Evolutionary conservation across 2,888 invertebrate genomes (phyloP).

Genomic region (Clitarchus hookeri): DNA sequence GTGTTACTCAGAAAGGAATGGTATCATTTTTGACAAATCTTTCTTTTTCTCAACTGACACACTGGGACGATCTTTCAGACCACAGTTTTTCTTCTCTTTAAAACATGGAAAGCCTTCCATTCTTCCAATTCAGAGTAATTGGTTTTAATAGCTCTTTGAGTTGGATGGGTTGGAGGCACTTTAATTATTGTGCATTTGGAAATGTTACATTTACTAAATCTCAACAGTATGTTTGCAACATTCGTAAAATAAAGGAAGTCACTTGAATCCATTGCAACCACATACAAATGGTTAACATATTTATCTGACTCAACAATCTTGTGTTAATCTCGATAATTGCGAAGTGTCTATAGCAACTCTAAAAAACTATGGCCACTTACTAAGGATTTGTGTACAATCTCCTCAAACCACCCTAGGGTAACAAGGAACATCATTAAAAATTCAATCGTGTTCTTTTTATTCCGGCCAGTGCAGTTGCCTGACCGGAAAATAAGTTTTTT

Average conservation of each 20-base stretch:
- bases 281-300: background rate
- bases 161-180: background rate
- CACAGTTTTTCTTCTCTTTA: background rate
- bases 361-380: no score
- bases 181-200: no score
- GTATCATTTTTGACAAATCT: no score
- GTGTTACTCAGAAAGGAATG: no score
- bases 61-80: no score
- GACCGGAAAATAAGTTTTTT: no score
- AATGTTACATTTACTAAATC: no score
- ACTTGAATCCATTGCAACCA: background rate
- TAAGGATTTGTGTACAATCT: no score
- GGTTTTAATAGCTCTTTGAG: background rate
- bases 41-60: no score
- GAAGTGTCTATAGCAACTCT: no score
- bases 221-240: no score
- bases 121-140: constrained; percentile 3
- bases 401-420: background rate
- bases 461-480: no score
- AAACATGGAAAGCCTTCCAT: background rate
- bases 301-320: background rate
- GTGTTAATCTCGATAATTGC: background rate
- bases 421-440: background rate
- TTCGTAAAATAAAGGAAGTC: constrained; percentile 1
- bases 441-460: background rate